Evolutionary conservation across 1,140 invertebrate species (phyloP).

Genomic region (Chionoecetes opilio): DNA sequence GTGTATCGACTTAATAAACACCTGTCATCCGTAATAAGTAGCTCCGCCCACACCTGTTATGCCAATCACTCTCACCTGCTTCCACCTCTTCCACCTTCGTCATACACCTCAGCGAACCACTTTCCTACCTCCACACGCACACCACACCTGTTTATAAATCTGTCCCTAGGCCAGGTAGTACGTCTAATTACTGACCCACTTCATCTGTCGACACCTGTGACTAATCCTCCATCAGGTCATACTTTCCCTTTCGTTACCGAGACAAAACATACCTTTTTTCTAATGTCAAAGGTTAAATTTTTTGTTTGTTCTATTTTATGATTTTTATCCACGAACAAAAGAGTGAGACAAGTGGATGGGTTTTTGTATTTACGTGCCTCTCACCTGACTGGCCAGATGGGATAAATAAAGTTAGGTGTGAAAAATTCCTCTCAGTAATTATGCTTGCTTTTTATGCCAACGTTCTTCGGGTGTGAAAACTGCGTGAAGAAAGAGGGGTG

Average conservation of each 20-base stretch:
- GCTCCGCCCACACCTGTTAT: background rate
- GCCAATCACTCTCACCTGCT: background rate
- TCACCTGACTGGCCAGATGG: background rate
- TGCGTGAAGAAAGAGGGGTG: background rate
- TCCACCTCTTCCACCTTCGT: background rate
- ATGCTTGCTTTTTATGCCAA: background rate
- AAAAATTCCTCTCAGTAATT: background rate
- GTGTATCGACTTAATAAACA: background rate
- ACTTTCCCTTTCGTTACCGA: background rate
- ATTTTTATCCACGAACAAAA: background rate
- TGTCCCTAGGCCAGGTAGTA: background rate
- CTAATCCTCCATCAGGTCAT: background rate
- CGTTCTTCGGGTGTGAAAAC: too few species aligned
- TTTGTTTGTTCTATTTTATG: background rate
- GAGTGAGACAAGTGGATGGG: background rate
- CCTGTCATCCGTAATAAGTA: background rate
- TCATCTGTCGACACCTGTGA: background rate
- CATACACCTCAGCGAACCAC: background rate
- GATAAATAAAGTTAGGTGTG: background rate
- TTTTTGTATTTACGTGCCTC: background rate
- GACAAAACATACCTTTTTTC: background rate
- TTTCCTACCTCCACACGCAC: background rate
- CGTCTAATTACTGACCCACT: background rate
- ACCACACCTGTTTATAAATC: background rate
- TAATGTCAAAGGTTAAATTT: background rate